Conservation (phyloP, 2,888 invertebrate species). For the Tiphia femorata region DNA sequence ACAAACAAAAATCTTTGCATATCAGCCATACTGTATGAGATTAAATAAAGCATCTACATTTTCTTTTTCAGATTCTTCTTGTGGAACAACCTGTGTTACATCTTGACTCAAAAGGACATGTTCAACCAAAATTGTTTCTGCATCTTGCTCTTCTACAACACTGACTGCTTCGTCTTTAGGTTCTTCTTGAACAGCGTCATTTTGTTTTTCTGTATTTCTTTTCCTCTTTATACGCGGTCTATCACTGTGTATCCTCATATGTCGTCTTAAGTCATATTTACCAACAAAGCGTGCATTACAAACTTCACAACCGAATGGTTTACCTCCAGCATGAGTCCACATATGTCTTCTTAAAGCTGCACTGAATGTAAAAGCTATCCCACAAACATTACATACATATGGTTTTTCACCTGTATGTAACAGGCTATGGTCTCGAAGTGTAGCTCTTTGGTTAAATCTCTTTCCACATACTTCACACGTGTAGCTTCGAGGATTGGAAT, state of each 20-base stretch:
- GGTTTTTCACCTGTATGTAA: constrained; percentile 66
- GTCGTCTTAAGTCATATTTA: constrained; percentile 62
- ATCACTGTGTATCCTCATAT: constrained; percentile 61
- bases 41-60: constrained; percentile 62
- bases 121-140: constrained; percentile 54
- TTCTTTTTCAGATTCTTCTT: constrained; percentile 61
- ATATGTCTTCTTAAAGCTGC: constrained; percentile 63
- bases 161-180: constrained; percentile 21
- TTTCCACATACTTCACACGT: constrained; percentile 65
- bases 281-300: constrained; percentile 62
- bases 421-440: constrained; percentile 60
- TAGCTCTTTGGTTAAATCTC: constrained; percentile 64
- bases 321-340: constrained; percentile 59
- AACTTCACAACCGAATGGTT: constrained; percentile 61
- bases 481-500: constrained; percentile 62
- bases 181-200: constrained; percentile 15
- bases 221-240: constrained; percentile 44
- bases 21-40: constrained; percentile 58
- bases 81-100: constrained; percentile 47
- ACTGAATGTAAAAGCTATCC: constrained; percentile 62
- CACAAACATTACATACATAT: constrained; percentile 62
- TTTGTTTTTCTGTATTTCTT: constrained; percentile 22
- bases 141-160: constrained; percentile 27
- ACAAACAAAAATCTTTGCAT: no score
- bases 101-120: constrained; percentile 56